Base-by-base conservation (phyloP, 2,113 vertebrate genomes). In the Callopanchax toddi region DNA sequence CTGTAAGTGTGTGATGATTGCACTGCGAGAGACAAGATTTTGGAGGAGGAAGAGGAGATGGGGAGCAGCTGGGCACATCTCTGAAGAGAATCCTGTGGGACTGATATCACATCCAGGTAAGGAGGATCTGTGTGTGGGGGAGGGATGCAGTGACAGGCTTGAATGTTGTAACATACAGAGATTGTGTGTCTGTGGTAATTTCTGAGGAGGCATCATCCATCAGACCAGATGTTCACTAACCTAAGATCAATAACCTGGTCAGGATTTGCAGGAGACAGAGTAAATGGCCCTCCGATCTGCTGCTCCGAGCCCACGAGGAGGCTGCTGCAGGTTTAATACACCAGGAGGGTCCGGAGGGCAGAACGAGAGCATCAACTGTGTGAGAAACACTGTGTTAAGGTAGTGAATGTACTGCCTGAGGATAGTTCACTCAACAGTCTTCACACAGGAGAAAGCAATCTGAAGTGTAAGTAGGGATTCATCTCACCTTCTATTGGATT, bases 241-340 rank as follows among this genome's bases (percentile, higher is more conserved):
- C 46, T 6, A 37, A 37, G 66, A 81, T 81, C 81, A 57, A 81
- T 78, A 78, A 67, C 46, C 57, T 55, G 6, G 67, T 76, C 64
- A 21, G 1, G 57, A 54, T 58, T 52, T 55, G 56, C 32, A 73
- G 64, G 53, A 62, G 46, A 48, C 32, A 22, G 71, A 39, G 64
- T 50, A 60, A 79, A 58, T 43, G 58, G 54, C 44, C 52, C 6
- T 16, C 60, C 54, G 68, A 39, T 43, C 55, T 39, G 64, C 46
- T 65, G 64, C 46, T 65, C 6, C 1, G 5, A 32, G 29, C 29
- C 29, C 29, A 32, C 29, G 29, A 32, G 29, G 29, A 32, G 6
- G 29, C 29, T 32, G 74, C 44, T 66, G 44, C 55, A 34, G 59
- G 50, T 52, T 70, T 51, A 17, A 17, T 42, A 62, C 43, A 48